Evolutionary conservation across 1,140 invertebrate species (phyloP), one percentile per base, ranked within the genome.

Genomic region (Lepidurus couesii): DNA sequence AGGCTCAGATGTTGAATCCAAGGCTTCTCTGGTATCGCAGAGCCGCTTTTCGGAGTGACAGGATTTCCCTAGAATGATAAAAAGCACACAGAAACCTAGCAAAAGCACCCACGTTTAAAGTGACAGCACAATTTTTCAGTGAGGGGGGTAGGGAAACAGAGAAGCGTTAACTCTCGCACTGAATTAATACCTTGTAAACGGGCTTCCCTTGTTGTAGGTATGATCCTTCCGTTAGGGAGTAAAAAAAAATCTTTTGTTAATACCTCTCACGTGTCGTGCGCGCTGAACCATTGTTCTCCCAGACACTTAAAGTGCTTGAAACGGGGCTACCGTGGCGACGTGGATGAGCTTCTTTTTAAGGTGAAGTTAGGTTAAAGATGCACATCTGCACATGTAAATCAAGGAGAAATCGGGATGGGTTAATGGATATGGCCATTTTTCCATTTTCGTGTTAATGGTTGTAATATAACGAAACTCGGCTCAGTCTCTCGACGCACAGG

Each of bases 111-210:
- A 7, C n/a, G 16, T 65, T 16, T n/a, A 9, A 65, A 65, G 16
- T n/a, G 53, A 65, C 16, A 65, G 21, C 53, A 1, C 21, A 65
- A 21, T 65, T 65, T 65, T 65, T 13, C 21, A 65, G 53, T 10
- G 53, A 65, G 16, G 8, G 8, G 53, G 53, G 21, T n/a, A 65
- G 13, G 53, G 21, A 10, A 65, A 65, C 21, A 21, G 6, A 21
- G 53, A 65, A 21, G 53, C 53, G 53, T 65, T 65, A 65, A 65
- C 21, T 65, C n/a, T 65, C 53, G 53, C 53, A 65, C 53, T 16
- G 21, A 21, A 13, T 13, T 65, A 9, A n/a, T 7, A 65, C 16
- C 21, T 65, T 13, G 53, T 13, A n/a, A 65, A 65, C 53, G 16
- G 21, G 53, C 16, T 13, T 65, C 21, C 21, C 53, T 65, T 65